Evolutionary conservation across 2,888 invertebrate genomes (phyloP), one percentile per base, ranked within the genome.

Genomic region (Cenopis cana): DNA sequence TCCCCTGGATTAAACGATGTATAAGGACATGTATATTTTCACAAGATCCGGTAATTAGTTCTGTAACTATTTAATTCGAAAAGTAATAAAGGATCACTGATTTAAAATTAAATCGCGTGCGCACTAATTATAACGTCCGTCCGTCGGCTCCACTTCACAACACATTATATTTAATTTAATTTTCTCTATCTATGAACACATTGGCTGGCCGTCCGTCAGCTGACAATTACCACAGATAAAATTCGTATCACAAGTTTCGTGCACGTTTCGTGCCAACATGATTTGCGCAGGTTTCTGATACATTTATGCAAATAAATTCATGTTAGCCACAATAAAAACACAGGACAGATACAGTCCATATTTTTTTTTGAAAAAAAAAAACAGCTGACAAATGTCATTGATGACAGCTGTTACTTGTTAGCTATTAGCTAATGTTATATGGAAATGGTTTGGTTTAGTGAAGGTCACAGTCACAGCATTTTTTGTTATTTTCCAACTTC

Each of bases 131-230:
- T 38, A 62, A 62, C 62, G 36, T 52, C 52, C 62, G 36, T 52
- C 52, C 20, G 33, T 9, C 11, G 20, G 14, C 14, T 33, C 33
- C 33, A 33, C 5, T 5, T 4, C 29, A 4, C 3, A 29, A 5
- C 33, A 33, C 24, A 24, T 24, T 24, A 4, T 1, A 24, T 24
- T 57, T n/a, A n/a, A n/a, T n/a, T n/a, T n/a, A n/a, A n/a, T n/a
- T n/a, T n/a, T n/a, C n/a, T n/a, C n/a, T n/a, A n/a, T n/a, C n/a
- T n/a, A n/a, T n/a, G n/a, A n/a, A n/a, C n/a, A n/a, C n/a, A n/a
- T n/a, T n/a, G n/a, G n/a, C n/a, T 12, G 36, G 14, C 20, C 59
- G 33, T 24, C 54, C 54, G 60, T 66, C 70, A 66, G 70, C 70
- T 66, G 66, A 60, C 66, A 71, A 55, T 46, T 60, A 59, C 14